Conservation (phyloP, 1,140 invertebrate species). For the Panagrolaimus sp. region DNA sequence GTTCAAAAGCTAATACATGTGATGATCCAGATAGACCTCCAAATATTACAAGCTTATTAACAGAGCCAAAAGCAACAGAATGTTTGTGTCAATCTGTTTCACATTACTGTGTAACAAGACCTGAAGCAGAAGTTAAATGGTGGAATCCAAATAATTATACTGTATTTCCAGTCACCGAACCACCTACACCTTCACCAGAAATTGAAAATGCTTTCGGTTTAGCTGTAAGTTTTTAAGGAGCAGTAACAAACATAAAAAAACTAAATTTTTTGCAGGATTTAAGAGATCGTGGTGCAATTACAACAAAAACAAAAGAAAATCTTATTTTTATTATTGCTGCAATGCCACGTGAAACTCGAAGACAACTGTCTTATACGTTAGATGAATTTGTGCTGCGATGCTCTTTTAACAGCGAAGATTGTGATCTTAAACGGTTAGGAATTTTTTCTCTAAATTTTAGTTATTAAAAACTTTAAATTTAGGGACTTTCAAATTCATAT, state of each 20-base stretch:
- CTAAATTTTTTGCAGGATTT: constrained; percentile 39
- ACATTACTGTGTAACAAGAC: constrained; percentile 49
- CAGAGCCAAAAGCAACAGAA: constrained; percentile 23
- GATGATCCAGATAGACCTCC: constrained; percentile 51
- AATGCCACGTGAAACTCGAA: constrained; percentile 45
- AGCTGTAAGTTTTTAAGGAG: background rate
- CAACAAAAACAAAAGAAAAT: constrained; percentile 57
- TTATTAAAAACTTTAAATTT: constrained; percentile 1
- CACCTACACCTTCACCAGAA: constrained; percentile 39
- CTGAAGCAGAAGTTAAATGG: constrained; percentile 47
- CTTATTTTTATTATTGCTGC: constrained; percentile 57
- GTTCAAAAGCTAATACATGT: constrained; percentile 56
- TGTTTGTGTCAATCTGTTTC: constrained; percentile 53
- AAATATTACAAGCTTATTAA: constrained; percentile 46
- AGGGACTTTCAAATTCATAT: constrained; percentile 57
- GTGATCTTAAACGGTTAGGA: constrained; percentile 49
- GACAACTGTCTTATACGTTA: constrained; percentile 51
- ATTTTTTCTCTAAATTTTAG: constrained; percentile 16
- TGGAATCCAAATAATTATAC: constrained; percentile 58
- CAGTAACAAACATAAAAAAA: background rate
- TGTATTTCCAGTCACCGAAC: constrained; percentile 49
- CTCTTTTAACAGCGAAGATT: constrained; percentile 56
- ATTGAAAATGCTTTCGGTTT: constrained; percentile 54
- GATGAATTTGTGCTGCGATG: constrained; percentile 57
- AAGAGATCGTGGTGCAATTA: constrained; percentile 53